A percentile compares a stretch with the other conserved stretches of the same genome.
Evolutionary conservation across 2,888 invertebrate genomes (phyloP).

Genomic region (Euproctis similis): DNA sequence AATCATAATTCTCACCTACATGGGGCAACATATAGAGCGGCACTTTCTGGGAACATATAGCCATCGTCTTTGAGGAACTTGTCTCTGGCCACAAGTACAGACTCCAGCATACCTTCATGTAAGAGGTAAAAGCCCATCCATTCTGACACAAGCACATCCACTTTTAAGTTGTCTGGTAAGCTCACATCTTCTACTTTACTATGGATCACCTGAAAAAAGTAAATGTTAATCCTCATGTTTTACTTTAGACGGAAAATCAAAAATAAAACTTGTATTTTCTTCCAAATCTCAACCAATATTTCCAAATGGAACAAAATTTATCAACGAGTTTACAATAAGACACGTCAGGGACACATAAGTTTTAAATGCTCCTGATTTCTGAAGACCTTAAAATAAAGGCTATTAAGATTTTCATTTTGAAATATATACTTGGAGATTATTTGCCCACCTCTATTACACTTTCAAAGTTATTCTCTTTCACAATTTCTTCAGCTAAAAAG

Average conservation of each 20-base stretch:
- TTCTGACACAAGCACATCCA: conserved; percentile 94
- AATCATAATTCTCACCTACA: conserved; percentile 72
- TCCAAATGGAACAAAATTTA: no score
- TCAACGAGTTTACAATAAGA: no score
- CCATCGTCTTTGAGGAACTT: conserved; percentile 84
- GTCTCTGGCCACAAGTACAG: conserved; percentile 88
- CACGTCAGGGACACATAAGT: no score
- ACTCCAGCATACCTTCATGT: conserved; percentile 96
- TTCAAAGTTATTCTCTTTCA: conserved; percentile 82
- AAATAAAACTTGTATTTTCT: neutral
- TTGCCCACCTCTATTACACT: conserved; percentile 78
- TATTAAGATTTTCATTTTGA: no score
- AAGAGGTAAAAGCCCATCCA: conserved; percentile 99
- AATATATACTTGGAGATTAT: no score
- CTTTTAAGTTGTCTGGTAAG: conserved; percentile 78
- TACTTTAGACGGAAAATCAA: neutral
- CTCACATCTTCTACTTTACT: conserved; percentile 85
- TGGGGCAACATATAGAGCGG: conserved; percentile 77
- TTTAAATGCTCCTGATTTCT: no score
- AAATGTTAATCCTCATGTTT: neutral
- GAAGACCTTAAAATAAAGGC: no score
- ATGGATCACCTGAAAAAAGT: conserved; percentile 80
- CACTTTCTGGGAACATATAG: conserved; percentile 83
- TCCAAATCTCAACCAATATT: no score
- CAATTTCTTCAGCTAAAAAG: conserved; percentile 78